Evolutionary conservation across 2,113 vertebrate species (phyloP).

Genomic region (Thermophis baileyi): DNA sequence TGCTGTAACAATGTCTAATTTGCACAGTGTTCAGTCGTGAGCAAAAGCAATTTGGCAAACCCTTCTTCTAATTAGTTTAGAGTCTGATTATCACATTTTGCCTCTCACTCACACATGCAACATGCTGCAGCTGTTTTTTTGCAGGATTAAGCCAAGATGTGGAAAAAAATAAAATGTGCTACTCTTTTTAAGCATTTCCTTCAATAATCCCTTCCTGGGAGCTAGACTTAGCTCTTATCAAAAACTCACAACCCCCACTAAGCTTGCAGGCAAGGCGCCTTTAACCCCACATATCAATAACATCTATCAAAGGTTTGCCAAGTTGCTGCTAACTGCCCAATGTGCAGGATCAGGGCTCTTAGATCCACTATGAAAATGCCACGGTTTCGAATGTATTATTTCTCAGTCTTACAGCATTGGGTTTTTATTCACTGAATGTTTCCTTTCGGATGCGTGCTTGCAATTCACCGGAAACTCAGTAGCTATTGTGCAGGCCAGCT

Average conservation of each 20-base stretch:
- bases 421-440: not conserved
- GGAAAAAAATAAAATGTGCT: constrained; percentile 10
- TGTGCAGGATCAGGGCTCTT: not conserved
- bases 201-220: constrained; percentile 36
- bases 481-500: not conserved
- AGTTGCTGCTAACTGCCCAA: constrained; percentile 20
- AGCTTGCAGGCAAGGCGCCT: constrained; percentile 19
- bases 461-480: not conserved
- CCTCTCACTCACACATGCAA: constrained; percentile 36
- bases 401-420: not conserved
- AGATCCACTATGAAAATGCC: not conserved
- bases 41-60: constrained; percentile 51
- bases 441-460: not conserved
- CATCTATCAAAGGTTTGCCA: constrained; percentile 38
- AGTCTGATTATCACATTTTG: constrained; percentile 58
- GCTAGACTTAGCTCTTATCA: constrained; percentile 34
- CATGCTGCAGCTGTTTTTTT: constrained; percentile 27
- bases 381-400: not conserved
- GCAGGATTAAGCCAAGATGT: constrained; percentile 38
- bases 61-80: constrained; percentile 57
- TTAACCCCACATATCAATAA: constrained; percentile 20
- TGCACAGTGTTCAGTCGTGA: constrained; percentile 53
- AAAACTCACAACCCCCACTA: constrained; percentile 33
- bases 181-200: constrained; percentile 22
- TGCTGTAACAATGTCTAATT: constrained; percentile 53